These are phyloP conservation scores for Polyodon spathula DNA, from an alignment of 2,113 vertebrate species.

Conservation along the genomic window DNA sequence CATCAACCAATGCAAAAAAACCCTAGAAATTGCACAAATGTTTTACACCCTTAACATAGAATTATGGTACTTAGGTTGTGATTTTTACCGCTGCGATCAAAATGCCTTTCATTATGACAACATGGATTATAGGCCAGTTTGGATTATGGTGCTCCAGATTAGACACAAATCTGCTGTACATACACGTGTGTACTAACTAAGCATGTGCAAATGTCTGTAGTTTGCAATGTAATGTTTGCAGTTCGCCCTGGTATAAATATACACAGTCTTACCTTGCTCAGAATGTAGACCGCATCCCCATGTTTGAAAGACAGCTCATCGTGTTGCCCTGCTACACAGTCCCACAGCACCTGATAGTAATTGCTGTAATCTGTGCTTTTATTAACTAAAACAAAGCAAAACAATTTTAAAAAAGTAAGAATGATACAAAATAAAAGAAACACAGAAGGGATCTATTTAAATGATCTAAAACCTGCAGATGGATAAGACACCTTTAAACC, in stretches of 20 bases:
- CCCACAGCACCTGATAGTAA: conserved; percentile 89
- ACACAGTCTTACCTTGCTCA: conserved; percentile 77
- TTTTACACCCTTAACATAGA: too few species aligned
- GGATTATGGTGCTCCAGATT: too few species aligned
- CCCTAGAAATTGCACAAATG: too few species aligned
- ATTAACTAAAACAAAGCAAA: conserved; percentile 44
- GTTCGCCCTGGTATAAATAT: conserved; percentile 20
- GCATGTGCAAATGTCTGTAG: too few species aligned
- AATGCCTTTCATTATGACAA: background rate
- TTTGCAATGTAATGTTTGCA: conserved; percentile 27
- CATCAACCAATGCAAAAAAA: too few species aligned
- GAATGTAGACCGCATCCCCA: conserved; percentile 87
- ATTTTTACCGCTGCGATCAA: background rate
- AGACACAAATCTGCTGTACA: too few species aligned
- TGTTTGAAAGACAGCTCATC: conserved; percentile 90
- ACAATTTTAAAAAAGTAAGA: background rate
- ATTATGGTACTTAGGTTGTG: too few species aligned
- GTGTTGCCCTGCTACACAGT: conserved; percentile 68
- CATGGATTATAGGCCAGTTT: too few species aligned
- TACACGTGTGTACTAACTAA: too few species aligned
- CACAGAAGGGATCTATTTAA: background rate
- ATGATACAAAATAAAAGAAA: background rate
- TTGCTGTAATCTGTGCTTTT: conserved; percentile 80
- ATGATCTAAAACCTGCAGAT: background rate
- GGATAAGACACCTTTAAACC: too few species aligned